Base-by-base conservation (phyloP, 2,113 vertebrate genomes). In the Tachycineta bicolor region DNA sequence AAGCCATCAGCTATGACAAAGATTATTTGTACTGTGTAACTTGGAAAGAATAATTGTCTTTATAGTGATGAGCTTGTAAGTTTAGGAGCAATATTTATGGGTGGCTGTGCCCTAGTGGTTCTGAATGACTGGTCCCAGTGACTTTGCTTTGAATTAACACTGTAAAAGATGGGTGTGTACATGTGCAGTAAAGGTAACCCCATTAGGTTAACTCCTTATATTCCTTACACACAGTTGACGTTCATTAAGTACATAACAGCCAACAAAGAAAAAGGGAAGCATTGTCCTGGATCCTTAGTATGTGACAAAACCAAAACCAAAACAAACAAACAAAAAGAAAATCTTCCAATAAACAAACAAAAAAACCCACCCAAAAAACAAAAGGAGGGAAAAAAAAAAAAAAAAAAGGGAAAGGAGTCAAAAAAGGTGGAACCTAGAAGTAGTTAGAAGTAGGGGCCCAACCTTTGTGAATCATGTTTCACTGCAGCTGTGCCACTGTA, bases 381-480 rank as follows among this genome's bases (percentile, higher is more conserved):
- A n/a, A 56, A 33, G 9, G 37, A 8, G 37, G 37, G 24, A 56
- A 58, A 21, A 50, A 50, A 49, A 18, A 53, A 13, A 11, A 14
- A 64, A 75, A 49, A 5, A 21, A 37, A 12, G 3, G 2, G 4
- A 6, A 25, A 25, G 11, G 11, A 15, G 9, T 9, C 7, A 17
- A 29, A 77, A 44, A 50, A 58, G 23, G 29, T 73, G 46, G 53
- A 77, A 87, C 56, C 11, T 50, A 17, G 37, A 56, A 53, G 49
- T 41, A 93, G 76, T 10, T 50, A 17, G 37, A 56, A 53, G 49
- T 41, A 93, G 76, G 41, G 90, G 76, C 83, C 49, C 65, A 80
- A 4, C 52, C 87, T 92, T 52, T 86, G 46, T 92, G 88, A 96
- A 67, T 93, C 56, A 55, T 71, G 13, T 90, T 94, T 86, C 64